Evolutionary conservation across 2,113 vertebrate species (phyloP).

Genomic region (Nansenia antarctica): DNA sequence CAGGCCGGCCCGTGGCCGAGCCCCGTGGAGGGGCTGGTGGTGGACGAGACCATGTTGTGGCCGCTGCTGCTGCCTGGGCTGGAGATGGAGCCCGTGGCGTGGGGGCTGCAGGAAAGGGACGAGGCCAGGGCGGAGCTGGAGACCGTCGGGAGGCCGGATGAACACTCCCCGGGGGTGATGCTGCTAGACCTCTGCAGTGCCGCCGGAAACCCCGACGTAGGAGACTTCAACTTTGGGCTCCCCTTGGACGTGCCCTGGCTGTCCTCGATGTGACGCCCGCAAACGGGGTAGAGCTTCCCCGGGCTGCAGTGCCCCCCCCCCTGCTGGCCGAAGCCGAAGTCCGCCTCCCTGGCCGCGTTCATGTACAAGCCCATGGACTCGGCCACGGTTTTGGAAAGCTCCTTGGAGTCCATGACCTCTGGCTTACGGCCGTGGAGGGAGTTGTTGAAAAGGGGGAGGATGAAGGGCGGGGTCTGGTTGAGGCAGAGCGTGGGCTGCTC

Average conservation of each 20-base stretch:
- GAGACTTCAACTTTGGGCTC: slow-evolving; percentile 72
- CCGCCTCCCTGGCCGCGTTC: slow-evolving; percentile 91
- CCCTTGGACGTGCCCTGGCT: slow-evolving; percentile 60
- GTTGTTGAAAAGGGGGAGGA: slow-evolving; percentile 82
- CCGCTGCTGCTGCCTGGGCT: slow-evolving; percentile 77
- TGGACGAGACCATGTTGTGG: slow-evolving; percentile 89
- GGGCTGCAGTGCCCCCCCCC: slow-evolving; percentile 74
- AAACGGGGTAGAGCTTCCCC: slow-evolving; percentile 84
- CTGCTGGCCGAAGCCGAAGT: slow-evolving; percentile 88
- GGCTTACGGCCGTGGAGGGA: slow-evolving; percentile 76
- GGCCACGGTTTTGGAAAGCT: slow-evolving; percentile 93
- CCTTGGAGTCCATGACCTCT: slow-evolving; percentile 89
- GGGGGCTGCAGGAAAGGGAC: slow-evolving; percentile 83
- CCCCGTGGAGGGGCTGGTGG: slow-evolving; percentile 82
- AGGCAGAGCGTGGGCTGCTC: slow-evolving; percentile 81
- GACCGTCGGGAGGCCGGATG: slow-evolving; percentile 65
- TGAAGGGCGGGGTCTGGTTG: slow-evolving; percentile 79
- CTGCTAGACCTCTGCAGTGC: slow-evolving; percentile 68
- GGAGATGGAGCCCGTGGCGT: slow-evolving; percentile 77
- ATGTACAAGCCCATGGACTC: slow-evolving; percentile 99
- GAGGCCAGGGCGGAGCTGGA: slow-evolving; percentile 75
- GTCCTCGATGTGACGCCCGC: slow-evolving; percentile 81
- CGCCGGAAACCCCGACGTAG: slow-evolving; percentile 71
- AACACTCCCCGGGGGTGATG: slow-evolving; percentile 74
- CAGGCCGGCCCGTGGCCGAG: slow-evolving; percentile 79